A percentile compares a stretch with the other conserved stretches of the same genome.
Evolutionary conservation across 2,888 invertebrate species (phyloP).

Genomic region (Meloe dianella): DNA sequence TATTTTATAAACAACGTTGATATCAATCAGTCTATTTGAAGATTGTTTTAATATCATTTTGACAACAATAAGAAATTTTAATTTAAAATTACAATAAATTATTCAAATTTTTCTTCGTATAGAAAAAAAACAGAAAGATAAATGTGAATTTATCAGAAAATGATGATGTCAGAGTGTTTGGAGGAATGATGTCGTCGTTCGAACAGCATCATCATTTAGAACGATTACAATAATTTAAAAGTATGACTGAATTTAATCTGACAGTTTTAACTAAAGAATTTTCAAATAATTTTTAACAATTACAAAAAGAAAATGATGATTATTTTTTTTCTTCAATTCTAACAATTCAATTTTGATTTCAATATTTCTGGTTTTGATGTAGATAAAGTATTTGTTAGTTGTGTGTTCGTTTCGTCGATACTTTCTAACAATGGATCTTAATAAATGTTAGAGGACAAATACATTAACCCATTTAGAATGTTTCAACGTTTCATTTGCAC

Average conservation of each 20-base stretch:
- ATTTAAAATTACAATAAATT: not conserved
- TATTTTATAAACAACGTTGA: not conserved
- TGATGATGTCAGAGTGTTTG: constrained; percentile 20
- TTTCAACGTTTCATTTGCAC: constrained; percentile 29
- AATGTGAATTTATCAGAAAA: constrained; percentile 26
- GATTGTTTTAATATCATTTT: not conserved
- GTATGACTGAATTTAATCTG: constrained; percentile 16
- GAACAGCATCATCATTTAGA: constrained; percentile 28
- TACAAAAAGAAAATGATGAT: not conserved
- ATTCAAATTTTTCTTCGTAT: not conserved
- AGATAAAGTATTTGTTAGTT: not conserved
- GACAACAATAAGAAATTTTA: not conserved
- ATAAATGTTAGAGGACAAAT: constrained; percentile 25
- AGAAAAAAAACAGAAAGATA: not conserved
- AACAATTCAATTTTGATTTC: not conserved
- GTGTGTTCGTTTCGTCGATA: not conserved
- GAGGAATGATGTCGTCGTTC: constrained; percentile 18
- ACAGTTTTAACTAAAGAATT: constrained; percentile 13
- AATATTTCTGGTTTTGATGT: not conserved
- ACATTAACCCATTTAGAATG: constrained; percentile 24
- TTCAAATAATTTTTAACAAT: not conserved
- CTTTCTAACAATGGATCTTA: constrained; percentile 19
- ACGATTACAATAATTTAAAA: constrained; percentile 24
- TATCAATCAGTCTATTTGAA: not conserved
- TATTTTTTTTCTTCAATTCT: not conserved